These are phyloP conservation scores for Sepioteuthis lessoniana DNA, from an alignment of 2,888 invertebrate species.

Conservation along the genomic window DNA sequence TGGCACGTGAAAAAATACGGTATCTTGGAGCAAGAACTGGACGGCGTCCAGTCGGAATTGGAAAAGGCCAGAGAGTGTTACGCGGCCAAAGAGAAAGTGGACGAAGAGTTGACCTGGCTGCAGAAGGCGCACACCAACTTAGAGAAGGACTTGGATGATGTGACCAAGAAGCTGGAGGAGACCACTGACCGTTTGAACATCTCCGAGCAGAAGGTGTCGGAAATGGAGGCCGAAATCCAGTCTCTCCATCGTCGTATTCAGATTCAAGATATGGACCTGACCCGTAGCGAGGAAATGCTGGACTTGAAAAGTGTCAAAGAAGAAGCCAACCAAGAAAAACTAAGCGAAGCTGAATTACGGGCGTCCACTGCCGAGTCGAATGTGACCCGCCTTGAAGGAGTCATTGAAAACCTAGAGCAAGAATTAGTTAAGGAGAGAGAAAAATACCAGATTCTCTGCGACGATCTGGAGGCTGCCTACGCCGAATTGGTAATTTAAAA, in stretches of 20 bases:
- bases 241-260: conserved; percentile 38
- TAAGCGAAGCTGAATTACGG: conserved; percentile 38
- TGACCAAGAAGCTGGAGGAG: conserved; percentile 95
- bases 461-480: conserved; percentile 44
- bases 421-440: conserved; percentile 40
- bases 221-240: conserved; percentile 78
- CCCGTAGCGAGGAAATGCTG: conserved; percentile 42
- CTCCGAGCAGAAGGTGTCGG: conserved; percentile 88
- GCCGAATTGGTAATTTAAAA: conserved; percentile 41
- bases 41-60: not conserved
- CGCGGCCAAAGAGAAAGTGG: conserved; percentile 72
- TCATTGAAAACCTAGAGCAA: not conserved
- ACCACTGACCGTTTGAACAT: conserved; percentile 98
- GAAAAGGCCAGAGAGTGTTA: conserved; percentile 39
- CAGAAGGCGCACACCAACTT: conserved; percentile 99
- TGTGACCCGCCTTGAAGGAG: conserved; percentile 40
- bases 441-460: conserved; percentile 45
- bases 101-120: conserved; percentile 97
- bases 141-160: conserved; percentile 98
- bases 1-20: conserved; percentile 44
- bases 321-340: conserved; percentile 35
- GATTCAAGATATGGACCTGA: conserved; percentile 43
- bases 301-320: conserved; percentile 42
- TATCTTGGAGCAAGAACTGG: not conserved
- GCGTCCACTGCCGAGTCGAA: conserved; percentile 44